Percentiles rank a stretch among this genome's conserved stretches.
These are phyloP conservation scores for Craseonycteris thonglongyai DNA, from an alignment of 2,113 vertebrate species.

Conservation along the genomic window DNA sequence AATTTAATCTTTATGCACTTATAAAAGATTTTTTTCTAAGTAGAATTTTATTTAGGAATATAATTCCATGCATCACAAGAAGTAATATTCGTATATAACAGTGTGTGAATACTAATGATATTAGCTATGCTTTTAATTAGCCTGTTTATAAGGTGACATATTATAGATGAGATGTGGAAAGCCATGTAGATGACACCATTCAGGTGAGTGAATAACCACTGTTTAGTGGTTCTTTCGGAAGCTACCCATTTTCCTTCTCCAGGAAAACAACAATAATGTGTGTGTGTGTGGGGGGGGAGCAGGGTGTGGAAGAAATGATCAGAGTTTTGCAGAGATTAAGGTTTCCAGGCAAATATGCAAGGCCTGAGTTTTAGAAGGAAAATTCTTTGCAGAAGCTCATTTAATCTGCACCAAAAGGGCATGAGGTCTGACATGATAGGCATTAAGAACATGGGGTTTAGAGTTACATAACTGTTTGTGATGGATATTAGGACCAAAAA, in stretches of 20 bases:
- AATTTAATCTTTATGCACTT: neutral
- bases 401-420: neutral
- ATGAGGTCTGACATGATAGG: neutral
- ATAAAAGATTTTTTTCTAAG: neutral
- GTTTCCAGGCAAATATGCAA: neutral
- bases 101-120: neutral
- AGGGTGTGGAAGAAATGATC: too few relatives aligned
- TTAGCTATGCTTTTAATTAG: neutral
- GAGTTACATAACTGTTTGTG: rapidly evolving
- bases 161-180: neutral
- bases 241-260: neutral
- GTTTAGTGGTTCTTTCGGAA: neutral
- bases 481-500: neutral
- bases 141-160: neutral
- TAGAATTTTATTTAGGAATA: neutral
- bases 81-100: neutral
- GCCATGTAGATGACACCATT: too few relatives aligned
- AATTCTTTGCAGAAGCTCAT: neutral
- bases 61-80: neutral
- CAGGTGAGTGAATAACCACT: neutral
- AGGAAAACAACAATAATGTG: neutral
- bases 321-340: neutral
- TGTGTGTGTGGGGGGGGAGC: too few relatives aligned
- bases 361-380: neutral
- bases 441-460: neutral